phyloP scores from a whole-genome alignment of 2,888 invertebrate species.

The Tenthredo livida region DNA sequence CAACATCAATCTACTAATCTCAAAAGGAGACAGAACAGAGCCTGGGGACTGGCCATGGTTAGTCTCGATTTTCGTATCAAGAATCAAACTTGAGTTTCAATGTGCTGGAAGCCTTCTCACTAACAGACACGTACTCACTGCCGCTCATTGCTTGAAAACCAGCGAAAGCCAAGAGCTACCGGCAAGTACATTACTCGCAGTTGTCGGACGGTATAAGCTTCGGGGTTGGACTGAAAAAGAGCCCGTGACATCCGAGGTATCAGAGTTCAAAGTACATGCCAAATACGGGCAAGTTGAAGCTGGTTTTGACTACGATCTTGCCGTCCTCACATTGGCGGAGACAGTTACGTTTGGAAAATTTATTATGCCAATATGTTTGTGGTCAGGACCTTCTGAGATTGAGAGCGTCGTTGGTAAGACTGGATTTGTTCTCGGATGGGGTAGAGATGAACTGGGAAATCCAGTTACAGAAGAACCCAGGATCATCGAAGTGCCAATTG shows the following conservation, averaged over 20 bases:
- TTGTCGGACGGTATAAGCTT: constrained; percentile 78
- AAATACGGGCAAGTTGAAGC: constrained; percentile 73
- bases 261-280: constrained; percentile 77
- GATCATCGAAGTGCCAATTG: constrained; percentile 80
- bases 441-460: constrained; percentile 79
- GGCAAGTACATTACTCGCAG: constrained; percentile 73
- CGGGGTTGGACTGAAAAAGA: constrained; percentile 79
- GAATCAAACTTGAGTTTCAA: constrained; percentile 74
- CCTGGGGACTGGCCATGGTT: constrained; percentile 84
- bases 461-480: constrained; percentile 79
- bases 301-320: constrained; percentile 81
- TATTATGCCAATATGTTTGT: constrained; percentile 82
- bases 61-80: constrained; percentile 82
- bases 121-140: constrained; percentile 75
- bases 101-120: constrained; percentile 76
- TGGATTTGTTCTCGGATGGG: constrained; percentile 83
- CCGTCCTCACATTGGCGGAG: constrained; percentile 80
- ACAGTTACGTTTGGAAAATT: constrained; percentile 78
- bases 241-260: constrained; percentile 78
- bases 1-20: constrained; percentile 66
- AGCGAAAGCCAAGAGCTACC: constrained; percentile 71
- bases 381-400: constrained; percentile 78
- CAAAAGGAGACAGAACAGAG: constrained; percentile 71
- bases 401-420: constrained; percentile 75
- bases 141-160: constrained; percentile 80